Percentiles rank a stretch among this genome's conserved stretches.
Evolutionary conservation across 1,140 invertebrate genomes (phyloP).

Genomic region (Chironomus tepperi): DNA sequence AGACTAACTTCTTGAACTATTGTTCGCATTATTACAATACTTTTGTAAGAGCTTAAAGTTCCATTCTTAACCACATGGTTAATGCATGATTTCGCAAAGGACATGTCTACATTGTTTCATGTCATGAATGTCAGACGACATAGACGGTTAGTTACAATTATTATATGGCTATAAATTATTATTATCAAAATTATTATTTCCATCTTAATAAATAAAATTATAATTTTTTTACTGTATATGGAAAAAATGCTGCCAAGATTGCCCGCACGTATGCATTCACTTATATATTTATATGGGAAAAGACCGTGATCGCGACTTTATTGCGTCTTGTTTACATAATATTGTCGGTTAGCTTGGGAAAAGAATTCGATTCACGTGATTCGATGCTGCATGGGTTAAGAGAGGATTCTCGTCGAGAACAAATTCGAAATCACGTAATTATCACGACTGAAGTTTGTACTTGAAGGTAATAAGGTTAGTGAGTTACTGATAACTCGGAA

Average conservation of each 20-base stretch:
- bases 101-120: not conserved
- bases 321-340: not conserved
- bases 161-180: too few relatives aligned
- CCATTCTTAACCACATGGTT: not conserved
- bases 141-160: not conserved
- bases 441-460: too few relatives aligned
- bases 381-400: too few relatives aligned
- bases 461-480: conserved; percentile 1
- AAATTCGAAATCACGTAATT: too few relatives aligned
- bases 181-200: too few relatives aligned
- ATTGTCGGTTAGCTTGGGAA: not conserved
- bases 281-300: not conserved
- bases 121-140: not conserved
- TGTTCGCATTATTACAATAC: not conserved
- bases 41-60: conserved; percentile 6
- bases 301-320: not conserved
- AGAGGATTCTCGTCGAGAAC: too few relatives aligned
- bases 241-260: not conserved
- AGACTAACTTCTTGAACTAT: not conserved
- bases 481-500: not conserved
- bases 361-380: too few relatives aligned
- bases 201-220: not conserved
- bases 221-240: not conserved
- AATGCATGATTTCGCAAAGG: not conserved
- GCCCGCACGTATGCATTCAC: not conserved